A percentile compares a stretch with the other conserved stretches of the same genome.
Conservation (phyloP, 2,797 vertebrate genomes). For the Astyanax mexicanus region DNA sequence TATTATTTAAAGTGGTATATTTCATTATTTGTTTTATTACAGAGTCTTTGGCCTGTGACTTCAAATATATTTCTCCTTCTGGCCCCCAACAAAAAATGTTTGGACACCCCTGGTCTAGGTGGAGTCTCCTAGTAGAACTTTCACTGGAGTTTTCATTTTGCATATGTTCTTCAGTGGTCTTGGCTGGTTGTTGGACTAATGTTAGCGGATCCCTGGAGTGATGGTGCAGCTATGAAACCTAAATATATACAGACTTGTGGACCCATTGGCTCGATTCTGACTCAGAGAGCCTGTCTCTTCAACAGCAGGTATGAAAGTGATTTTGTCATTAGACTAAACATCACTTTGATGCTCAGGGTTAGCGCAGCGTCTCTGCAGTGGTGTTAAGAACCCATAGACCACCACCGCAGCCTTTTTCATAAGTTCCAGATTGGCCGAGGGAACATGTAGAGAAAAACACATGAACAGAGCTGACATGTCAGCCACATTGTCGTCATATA, state of each 20-base stretch:
- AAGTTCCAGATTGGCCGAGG: conserved; percentile 25
- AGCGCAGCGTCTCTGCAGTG: conserved; percentile 26
- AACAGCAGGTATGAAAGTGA: conserved; percentile 49
- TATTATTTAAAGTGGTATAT: too few species aligned
- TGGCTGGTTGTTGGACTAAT: conserved; percentile 5
- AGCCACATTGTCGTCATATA: conserved; percentile 3
- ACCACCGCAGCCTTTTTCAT: conserved; percentile 23
- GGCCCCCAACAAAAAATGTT: too few species aligned
- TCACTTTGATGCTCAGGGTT: conserved; percentile 46
- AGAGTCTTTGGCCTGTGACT: too few species aligned
- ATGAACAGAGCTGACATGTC: conserved; percentile 17
- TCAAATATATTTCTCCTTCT: too few species aligned
- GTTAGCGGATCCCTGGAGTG: conserved; percentile 29
- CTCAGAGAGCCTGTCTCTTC: conserved; percentile 24
- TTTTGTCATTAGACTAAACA: conserved; percentile 39
- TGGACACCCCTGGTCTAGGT: too few species aligned
- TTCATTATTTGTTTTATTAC: too few species aligned
- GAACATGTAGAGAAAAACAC: conserved; percentile 1
- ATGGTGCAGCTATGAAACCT: conserved; percentile 39
- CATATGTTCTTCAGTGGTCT: conserved; percentile 10
- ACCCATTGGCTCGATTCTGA: conserved; percentile 41
- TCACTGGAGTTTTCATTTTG: too few species aligned
- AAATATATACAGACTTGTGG: conserved; percentile 19
- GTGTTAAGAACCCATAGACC: conserved; percentile 37
- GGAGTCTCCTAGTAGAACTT: neutral